These are phyloP conservation scores for Harpagus bidentatus DNA, from an alignment of 2,113 vertebrate species.

Conservation along the genomic window DNA sequence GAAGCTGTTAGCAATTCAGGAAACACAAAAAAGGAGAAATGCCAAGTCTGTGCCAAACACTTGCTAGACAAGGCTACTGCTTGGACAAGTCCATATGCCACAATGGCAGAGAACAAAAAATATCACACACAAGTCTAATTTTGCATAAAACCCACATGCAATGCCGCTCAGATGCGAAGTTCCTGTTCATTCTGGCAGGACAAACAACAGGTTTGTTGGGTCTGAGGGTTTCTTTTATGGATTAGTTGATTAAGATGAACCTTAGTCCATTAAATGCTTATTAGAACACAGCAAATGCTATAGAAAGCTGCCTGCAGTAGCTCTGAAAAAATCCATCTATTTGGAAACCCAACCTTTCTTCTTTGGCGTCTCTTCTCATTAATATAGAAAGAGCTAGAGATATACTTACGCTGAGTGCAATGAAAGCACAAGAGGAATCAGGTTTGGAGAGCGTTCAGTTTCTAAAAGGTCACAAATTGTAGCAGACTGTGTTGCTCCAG, in stretches of 20 bases:
- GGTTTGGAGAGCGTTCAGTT: not conserved
- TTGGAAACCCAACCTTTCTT: not conserved
- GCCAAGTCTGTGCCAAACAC: not conserved
- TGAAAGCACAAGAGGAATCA: not conserved
- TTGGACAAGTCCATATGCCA: not conserved
- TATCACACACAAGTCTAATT: not conserved
- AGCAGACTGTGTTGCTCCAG: not conserved
- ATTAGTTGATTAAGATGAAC: not conserved
- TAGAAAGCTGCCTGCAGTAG: not conserved
- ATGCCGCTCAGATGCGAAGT: not conserved
- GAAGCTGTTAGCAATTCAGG: not conserved
- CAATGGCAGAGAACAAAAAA: not conserved
- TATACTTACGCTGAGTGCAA: not conserved
- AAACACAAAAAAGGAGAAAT: not conserved
- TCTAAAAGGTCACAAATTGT: not conserved
- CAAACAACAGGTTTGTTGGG: slow-evolving; percentile 40
- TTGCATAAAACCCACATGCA: not conserved
- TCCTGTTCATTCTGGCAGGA: not conserved
- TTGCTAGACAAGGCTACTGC: not conserved
- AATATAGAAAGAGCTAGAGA: not conserved
- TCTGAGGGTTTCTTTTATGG: not conserved
- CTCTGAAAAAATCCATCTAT: not conserved
- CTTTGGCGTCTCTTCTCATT: not conserved
- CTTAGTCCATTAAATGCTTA: not conserved
- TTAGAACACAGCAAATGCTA: not conserved